phyloP scores from a whole-genome alignment of 2,888 invertebrate genomes.

The Eurytoma californica region DNA sequence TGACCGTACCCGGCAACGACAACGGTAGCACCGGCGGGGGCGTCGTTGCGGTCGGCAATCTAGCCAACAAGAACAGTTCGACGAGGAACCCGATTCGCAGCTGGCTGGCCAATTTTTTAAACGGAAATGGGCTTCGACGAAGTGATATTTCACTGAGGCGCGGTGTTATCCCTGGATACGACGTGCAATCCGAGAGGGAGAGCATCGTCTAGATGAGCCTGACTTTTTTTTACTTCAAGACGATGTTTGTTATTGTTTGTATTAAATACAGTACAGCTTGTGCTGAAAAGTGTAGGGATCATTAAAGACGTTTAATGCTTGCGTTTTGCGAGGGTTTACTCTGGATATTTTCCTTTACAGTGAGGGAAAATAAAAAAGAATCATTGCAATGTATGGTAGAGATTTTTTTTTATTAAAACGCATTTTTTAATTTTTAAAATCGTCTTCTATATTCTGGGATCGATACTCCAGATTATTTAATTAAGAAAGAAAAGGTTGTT shows the following conservation, averaged over 20 bases:
- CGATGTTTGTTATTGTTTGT: slow-evolving; percentile 50
- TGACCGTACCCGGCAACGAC: slow-evolving; percentile 56
- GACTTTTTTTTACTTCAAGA: neutral
- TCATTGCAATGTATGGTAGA: neutral
- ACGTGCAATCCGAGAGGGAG: slow-evolving; percentile 77
- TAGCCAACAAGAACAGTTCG: slow-evolving; percentile 79
- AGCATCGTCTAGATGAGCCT: slow-evolving; percentile 77
- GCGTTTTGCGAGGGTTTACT: slow-evolving; percentile 35
- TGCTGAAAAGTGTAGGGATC: slow-evolving; percentile 34
- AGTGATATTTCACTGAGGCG: slow-evolving; percentile 79
- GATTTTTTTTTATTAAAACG: slow-evolving; percentile 4
- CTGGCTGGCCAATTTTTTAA: slow-evolving; percentile 86
- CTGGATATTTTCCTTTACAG: slow-evolving; percentile 22
- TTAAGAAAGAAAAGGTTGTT: slow-evolving; percentile 39
- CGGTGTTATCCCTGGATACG: slow-evolving; percentile 77
- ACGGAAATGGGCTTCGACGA: slow-evolving; percentile 82
- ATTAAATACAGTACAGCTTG: slow-evolving; percentile 49
- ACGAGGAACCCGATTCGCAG: slow-evolving; percentile 81
- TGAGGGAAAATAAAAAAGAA: neutral
- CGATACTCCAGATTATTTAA: slow-evolving; percentile 25
- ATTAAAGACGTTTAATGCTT: neutral
- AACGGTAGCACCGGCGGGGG: slow-evolving; percentile 35
- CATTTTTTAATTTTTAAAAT: slow-evolving; percentile 33
- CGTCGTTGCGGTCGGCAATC: slow-evolving; percentile 60
- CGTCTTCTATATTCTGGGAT: neutral